phyloP scores from a whole-genome alignment of 2,888 invertebrate genomes.

The Artemia sp. region DNA sequence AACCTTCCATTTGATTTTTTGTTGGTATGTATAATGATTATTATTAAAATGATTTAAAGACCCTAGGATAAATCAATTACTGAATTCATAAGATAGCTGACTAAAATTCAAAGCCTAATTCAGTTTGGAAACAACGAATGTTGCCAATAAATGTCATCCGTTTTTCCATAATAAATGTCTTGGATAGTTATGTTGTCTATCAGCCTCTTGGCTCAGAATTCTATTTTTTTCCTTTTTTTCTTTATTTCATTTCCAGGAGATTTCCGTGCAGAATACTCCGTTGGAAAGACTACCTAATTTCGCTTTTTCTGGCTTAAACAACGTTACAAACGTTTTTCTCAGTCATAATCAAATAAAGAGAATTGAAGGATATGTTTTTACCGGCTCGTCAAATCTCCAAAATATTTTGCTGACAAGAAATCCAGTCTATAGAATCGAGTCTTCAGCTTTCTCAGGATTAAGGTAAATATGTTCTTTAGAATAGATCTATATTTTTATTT shows the following conservation, averaged over 20 bases:
- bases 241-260: slow-evolving; percentile 34
- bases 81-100: too few relatives aligned
- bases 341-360: slow-evolving; percentile 34
- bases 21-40: too few relatives aligned
- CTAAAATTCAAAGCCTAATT: too few relatives aligned
- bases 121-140: too few relatives aligned
- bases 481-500: too few relatives aligned
- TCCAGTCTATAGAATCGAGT: slow-evolving; percentile 56
- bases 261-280: slow-evolving; percentile 70
- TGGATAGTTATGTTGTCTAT: too few relatives aligned
- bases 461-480: slow-evolving; percentile 28
- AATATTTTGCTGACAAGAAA: slow-evolving; percentile 67
- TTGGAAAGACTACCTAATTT: slow-evolving; percentile 60
- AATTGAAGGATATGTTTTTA: slow-evolving; percentile 53
- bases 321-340: slow-evolving; percentile 43
- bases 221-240: neutral
- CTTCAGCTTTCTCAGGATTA: slow-evolving; percentile 64
- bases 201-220: neutral
- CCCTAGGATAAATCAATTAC: too few relatives aligned
- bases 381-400: slow-evolving; percentile 65
- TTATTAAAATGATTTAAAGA: too few relatives aligned
- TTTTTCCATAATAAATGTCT: too few relatives aligned
- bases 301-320: slow-evolving; percentile 66
- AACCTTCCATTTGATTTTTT: too few relatives aligned
- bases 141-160: too few relatives aligned